phyloP scores from a whole-genome alignment of 2,113 vertebrate genomes.

The Butorides virescens region DNA sequence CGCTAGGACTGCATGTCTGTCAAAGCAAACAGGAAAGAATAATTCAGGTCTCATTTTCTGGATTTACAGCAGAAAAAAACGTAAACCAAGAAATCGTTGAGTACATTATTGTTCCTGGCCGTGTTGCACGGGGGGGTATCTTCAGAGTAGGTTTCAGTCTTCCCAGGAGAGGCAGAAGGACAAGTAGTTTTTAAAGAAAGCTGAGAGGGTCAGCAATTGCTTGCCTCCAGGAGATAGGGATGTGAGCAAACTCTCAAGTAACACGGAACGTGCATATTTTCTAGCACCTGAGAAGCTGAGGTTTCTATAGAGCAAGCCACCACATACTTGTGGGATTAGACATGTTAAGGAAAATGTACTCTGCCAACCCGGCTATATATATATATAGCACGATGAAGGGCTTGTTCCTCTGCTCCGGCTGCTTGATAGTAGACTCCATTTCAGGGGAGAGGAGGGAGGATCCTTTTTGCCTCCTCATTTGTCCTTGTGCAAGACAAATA shows the following conservation, averaged over 20 bases:
- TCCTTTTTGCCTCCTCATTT: neutral
- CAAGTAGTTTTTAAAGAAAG: neutral
- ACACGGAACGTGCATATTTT: slow-evolving; percentile 15
- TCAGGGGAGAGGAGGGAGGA: neutral
- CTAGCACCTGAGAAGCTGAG: slow-evolving; percentile 56
- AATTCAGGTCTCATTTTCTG: neutral
- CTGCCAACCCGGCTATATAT: neutral
- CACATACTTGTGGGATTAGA: slow-evolving; percentile 56
- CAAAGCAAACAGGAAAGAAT: neutral
- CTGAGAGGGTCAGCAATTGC: neutral
- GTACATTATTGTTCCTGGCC: neutral
- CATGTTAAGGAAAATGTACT: slow-evolving; percentile 34
- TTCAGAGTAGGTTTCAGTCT: neutral
- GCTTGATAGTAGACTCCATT: neutral
- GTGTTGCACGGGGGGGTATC: neutral
- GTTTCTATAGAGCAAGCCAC: slow-evolving; percentile 45
- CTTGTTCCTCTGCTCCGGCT: slow-evolving; percentile 13
- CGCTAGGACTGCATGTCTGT: neutral
- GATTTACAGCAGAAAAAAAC: neutral
- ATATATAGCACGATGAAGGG: slow-evolving; percentile 17
- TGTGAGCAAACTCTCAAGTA: slow-evolving; percentile 47
- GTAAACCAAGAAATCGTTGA: neutral
- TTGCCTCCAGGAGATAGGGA: neutral
- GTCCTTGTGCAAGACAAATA: slow-evolving; percentile 23
- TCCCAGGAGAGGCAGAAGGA: neutral